phyloP scores from a whole-genome alignment of 1,140 invertebrate genomes.

The Drosophila tsacasi region DNA sequence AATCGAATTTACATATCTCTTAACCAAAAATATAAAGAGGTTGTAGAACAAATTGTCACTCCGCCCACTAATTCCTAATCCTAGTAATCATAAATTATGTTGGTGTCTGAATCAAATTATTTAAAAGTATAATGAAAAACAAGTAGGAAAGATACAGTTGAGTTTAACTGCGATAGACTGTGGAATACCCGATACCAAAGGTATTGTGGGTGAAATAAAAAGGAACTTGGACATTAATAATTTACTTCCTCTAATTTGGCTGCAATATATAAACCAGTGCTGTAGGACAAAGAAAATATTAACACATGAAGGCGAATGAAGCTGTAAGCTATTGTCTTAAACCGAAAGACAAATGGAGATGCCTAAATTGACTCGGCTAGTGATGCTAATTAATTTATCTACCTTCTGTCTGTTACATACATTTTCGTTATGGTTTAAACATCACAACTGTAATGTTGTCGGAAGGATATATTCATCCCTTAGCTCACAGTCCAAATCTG shows the following conservation, averaged over 20 bases:
- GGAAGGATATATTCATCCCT: too few relatives aligned
- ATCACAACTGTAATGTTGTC: too few relatives aligned
- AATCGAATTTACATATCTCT: conserved; percentile 81
- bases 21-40: conserved; percentile 33
- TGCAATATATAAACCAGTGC: too few relatives aligned
- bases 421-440: too few relatives aligned
- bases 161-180: not conserved
- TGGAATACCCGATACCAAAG: not conserved
- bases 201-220: not conserved
- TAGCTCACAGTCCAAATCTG: too few relatives aligned
- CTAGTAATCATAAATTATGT: not conserved
- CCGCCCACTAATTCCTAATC: conserved; percentile 55
- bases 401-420: too few relatives aligned
- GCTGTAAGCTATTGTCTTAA: too few relatives aligned
- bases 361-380: too few relatives aligned
- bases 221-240: not conserved
- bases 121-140: not conserved
- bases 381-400: too few relatives aligned
- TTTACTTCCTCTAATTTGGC: not conserved
- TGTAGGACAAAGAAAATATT: too few relatives aligned
- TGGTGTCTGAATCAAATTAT: not conserved
- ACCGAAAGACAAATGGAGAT: too few relatives aligned
- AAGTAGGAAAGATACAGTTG: not conserved
- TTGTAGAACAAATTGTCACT: conserved; percentile 58
- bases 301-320: too few relatives aligned